Percentiles rank a stretch among this genome's conserved stretches.
Conservation (phyloP, 2,888 invertebrate genomes). For the Blera fallax region DNA sequence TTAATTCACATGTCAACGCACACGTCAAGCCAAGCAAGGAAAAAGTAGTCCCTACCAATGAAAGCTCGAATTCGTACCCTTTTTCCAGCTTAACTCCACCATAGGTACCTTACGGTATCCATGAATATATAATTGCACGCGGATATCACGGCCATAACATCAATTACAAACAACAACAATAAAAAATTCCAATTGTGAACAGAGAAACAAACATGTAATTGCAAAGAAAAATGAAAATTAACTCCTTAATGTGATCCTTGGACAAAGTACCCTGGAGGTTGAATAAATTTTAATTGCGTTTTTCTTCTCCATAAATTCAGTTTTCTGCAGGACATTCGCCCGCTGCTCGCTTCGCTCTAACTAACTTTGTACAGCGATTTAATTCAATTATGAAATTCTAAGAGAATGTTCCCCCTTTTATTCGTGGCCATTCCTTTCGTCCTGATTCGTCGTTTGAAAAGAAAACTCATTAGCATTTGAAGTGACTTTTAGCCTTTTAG, state of each 20-base stretch:
- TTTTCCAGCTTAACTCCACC: background rate
- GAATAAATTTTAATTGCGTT: slow-evolving; percentile 66
- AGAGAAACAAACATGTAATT: slow-evolving; percentile 47
- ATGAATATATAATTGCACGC: slow-evolving; percentile 50
- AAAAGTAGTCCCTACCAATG: background rate
- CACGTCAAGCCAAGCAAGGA: background rate
- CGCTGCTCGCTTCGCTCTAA: background rate
- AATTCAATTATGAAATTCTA: slow-evolving; percentile 32
- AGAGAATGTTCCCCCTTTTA: background rate
- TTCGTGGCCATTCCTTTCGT: background rate
- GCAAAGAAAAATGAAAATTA: slow-evolving; percentile 52
- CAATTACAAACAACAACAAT: slow-evolving; percentile 33
- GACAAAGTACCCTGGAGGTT: slow-evolving; percentile 40
- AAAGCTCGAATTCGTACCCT: background rate
- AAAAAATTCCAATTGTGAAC: slow-evolving; percentile 39
- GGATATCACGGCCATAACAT: slow-evolving; percentile 30
- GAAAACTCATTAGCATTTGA: slow-evolving; percentile 50
- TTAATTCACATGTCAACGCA: slow-evolving; percentile 49
- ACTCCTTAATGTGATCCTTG: slow-evolving; percentile 59
- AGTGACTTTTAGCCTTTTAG: slow-evolving; percentile 46
- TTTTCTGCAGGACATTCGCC: background rate
- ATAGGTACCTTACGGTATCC: background rate
- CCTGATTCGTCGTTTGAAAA: slow-evolving; percentile 2
- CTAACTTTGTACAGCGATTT: slow-evolving; percentile 20
- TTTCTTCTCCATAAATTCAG: slow-evolving; percentile 43